Percentiles rank a stretch among this genome's conserved stretches.
Conservation (phyloP, 2,888 invertebrate species). For the Synanthedon tipuliformis region DNA sequence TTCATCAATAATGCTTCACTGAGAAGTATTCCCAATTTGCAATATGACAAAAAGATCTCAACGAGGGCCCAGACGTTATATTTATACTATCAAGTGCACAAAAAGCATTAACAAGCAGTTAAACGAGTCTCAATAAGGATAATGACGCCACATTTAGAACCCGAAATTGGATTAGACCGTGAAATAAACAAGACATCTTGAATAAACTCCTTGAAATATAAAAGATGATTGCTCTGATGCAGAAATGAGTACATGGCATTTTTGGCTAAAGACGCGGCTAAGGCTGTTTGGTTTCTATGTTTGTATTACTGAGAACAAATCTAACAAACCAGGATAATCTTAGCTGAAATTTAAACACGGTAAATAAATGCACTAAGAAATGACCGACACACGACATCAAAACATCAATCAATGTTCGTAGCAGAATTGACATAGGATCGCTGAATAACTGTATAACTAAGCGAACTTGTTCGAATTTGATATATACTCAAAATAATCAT, state of each 20-base stretch:
- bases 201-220: conserved; percentile 10
- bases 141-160: conserved; percentile 32
- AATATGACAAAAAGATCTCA: neutral
- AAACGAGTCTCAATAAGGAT: conserved; percentile 10
- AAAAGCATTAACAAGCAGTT: conserved; percentile 8
- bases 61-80: neutral
- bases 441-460: too few species aligned
- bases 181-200: conserved; percentile 25
- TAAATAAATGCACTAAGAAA: conserved; percentile 1
- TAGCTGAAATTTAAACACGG: neutral
- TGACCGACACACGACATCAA: conserved; percentile 6
- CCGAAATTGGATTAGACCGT: conserved; percentile 41
- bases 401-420: too few species aligned
- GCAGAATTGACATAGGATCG: too few species aligned
- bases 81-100: conserved; percentile 1
- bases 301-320: too few species aligned
- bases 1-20: too few species aligned
- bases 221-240: neutral
- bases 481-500: too few species aligned
- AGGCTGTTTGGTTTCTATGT: too few species aligned
- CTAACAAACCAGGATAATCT: too few species aligned
- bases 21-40: too few species aligned
- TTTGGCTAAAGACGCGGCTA: neutral
- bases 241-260: conserved; percentile 6
- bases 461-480: too few species aligned